These are phyloP conservation scores for Phodopus roborovskii DNA, from an alignment of 2,113 vertebrate species.

Conservation along the genomic window DNA sequence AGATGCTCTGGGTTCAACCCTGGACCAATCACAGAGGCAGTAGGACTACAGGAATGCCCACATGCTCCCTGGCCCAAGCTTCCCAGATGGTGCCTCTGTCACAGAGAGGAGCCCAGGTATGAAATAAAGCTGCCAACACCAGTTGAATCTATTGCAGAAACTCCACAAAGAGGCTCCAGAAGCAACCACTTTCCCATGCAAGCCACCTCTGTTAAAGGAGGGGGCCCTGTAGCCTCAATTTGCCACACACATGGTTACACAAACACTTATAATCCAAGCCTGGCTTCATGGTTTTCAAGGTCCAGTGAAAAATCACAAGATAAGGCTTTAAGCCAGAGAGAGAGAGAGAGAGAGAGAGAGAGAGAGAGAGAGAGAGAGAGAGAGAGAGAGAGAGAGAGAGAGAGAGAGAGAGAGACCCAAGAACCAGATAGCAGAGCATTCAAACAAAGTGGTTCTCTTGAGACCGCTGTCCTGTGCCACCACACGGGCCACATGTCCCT, in stretches of 20 bases:
- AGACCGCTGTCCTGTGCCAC: accelerated
- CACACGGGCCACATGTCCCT: neutral
- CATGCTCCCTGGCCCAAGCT: neutral
- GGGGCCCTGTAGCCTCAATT: neutral
- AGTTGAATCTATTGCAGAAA: neutral
- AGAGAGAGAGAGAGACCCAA: neutral
- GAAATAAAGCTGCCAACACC: neutral
- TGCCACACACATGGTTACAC: neutral
- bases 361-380: too few species aligned
- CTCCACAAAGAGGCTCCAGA: neutral
- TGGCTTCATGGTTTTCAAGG: neutral
- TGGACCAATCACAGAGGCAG: neutral
- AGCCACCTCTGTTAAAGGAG: neutral
- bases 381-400: too few species aligned
- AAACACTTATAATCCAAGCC: neutral
- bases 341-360: too few species aligned
- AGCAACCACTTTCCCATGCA: neutral
- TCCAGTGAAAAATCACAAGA: neutral
- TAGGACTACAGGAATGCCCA: too few species aligned
- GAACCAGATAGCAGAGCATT: neutral
- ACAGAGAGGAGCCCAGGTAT: neutral
- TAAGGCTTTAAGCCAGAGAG: neutral
- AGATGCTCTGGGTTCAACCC: neutral
- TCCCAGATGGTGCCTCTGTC: neutral
- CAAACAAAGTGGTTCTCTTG: neutral